A percentile compares a stretch with the other conserved stretches of the same genome.
These are phyloP conservation scores for Bovichtus variegatus DNA, from an alignment of 2,797 vertebrate genomes.

Conservation along the genomic window DNA sequence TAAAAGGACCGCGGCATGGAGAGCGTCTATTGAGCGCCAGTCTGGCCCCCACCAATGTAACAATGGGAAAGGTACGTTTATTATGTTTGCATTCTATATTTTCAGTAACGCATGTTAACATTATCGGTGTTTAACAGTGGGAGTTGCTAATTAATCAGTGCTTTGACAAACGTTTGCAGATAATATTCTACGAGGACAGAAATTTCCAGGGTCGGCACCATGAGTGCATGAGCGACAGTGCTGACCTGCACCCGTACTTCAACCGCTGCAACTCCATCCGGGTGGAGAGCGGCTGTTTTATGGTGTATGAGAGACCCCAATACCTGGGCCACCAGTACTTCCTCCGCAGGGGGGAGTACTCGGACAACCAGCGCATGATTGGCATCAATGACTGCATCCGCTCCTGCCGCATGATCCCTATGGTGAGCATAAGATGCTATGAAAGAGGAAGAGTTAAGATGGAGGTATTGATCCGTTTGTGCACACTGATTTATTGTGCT, in stretches of 20 bases:
- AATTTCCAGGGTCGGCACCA: slow-evolving; percentile 79
- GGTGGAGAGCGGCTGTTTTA: slow-evolving; percentile 77
- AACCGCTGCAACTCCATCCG: slow-evolving; percentile 78
- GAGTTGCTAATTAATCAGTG: not conserved
- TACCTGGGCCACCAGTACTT: slow-evolving; percentile 77
- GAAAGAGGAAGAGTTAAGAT: not conserved
- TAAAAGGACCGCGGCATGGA: slow-evolving; percentile 65
- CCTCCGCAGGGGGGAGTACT: slow-evolving; percentile 76
- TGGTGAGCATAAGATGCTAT: slow-evolving; percentile 44
- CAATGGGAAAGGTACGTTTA: slow-evolving; percentile 77
- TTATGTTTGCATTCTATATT: too few relatives aligned
- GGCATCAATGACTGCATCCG: slow-evolving; percentile 76
- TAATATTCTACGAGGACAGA: slow-evolving; percentile 77
- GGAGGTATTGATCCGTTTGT: not conserved
- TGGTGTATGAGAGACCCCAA: slow-evolving; percentile 77
- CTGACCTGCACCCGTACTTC: slow-evolving; percentile 77
- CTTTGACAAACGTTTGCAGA: slow-evolving; percentile 48
- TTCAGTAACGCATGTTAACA: too few relatives aligned
- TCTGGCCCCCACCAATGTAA: slow-evolving; percentile 42
- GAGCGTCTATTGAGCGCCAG: slow-evolving; percentile 48
- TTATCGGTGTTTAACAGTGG: not conserved
- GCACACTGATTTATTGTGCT: not conserved
- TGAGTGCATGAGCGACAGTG: slow-evolving; percentile 75
- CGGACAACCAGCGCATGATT: slow-evolving; percentile 78
- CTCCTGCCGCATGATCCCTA: slow-evolving; percentile 75